phyloP scores from a whole-genome alignment of 2,113 vertebrate species.

The Leptosomus discolor region DNA sequence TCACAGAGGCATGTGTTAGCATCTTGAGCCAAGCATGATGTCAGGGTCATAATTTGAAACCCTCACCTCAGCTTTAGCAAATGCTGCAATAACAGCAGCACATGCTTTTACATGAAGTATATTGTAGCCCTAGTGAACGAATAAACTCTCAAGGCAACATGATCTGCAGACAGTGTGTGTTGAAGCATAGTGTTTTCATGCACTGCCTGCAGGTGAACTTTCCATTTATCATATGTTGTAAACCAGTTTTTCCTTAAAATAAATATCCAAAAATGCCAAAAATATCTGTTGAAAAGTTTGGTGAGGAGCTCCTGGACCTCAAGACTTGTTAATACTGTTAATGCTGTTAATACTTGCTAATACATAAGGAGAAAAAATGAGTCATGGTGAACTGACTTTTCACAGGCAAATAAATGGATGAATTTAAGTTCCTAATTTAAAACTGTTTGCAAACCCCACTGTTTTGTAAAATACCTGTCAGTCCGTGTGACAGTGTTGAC shows the following conservation, averaged over 20 bases:
- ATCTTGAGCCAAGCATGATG: not conserved
- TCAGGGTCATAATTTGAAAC: not conserved
- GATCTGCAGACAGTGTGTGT: not conserved
- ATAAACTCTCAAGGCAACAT: not conserved
- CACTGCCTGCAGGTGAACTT: not conserved
- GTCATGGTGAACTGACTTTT: not conserved
- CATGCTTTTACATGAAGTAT: not conserved
- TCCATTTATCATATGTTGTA: not conserved
- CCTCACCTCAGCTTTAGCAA: not conserved
- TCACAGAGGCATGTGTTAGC: not conserved
- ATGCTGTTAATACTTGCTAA: not conserved
- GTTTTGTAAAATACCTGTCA: not conserved
- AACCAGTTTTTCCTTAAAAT: not conserved
- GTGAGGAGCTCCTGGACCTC: not conserved
- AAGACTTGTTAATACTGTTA: not conserved
- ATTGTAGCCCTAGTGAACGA: not conserved
- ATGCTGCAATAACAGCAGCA: not conserved
- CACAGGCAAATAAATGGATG: not conserved
- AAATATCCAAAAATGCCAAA: too few relatives aligned
- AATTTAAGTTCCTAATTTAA: not conserved
- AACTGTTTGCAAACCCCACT: not conserved
- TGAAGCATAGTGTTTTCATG: not conserved
- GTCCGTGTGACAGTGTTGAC: not conserved
- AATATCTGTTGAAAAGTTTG: not conserved
- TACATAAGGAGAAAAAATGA: not conserved